Conservation (phyloP, 2,113 vertebrate genomes). For the Himantopus leucocephalus region DNA sequence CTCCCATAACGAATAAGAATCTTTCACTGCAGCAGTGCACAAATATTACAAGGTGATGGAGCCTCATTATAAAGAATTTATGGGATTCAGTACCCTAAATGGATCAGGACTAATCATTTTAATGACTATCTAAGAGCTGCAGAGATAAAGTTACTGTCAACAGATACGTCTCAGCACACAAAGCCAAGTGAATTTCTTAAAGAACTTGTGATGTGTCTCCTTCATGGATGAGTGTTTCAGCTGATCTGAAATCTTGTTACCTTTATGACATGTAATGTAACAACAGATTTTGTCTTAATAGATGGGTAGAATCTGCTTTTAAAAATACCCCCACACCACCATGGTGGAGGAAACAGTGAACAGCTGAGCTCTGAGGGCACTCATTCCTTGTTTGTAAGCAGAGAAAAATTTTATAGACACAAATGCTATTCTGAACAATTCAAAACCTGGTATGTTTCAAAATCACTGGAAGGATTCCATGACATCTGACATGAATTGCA, state of each 20-base stretch:
- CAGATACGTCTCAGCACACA: not conserved
- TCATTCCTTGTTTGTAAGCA: not conserved
- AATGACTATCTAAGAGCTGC: not conserved
- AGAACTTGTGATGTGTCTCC: not conserved
- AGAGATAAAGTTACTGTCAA: not conserved
- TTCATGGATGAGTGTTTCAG: not conserved
- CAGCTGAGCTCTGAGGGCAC: not conserved
- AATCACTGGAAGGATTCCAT: not conserved
- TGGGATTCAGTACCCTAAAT: not conserved
- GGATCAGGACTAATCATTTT: not conserved
- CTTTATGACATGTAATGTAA: not conserved
- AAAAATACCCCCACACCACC: not conserved
- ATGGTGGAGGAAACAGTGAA: not conserved
- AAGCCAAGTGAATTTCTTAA: not conserved
- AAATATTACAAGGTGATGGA: not conserved
- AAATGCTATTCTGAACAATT: not conserved
- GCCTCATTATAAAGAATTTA: not conserved
- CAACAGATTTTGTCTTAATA: not conserved
- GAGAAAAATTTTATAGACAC: not conserved
- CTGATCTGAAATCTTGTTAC: not conserved
- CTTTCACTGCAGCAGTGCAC: not conserved
- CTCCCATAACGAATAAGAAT: not conserved
- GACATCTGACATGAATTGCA: not conserved
- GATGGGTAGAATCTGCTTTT: not conserved
- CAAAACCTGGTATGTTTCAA: not conserved